These are phyloP conservation scores for Petrolisthes manimaculis DNA, from an alignment of 2,888 invertebrate species.

Conservation along the genomic window DNA sequence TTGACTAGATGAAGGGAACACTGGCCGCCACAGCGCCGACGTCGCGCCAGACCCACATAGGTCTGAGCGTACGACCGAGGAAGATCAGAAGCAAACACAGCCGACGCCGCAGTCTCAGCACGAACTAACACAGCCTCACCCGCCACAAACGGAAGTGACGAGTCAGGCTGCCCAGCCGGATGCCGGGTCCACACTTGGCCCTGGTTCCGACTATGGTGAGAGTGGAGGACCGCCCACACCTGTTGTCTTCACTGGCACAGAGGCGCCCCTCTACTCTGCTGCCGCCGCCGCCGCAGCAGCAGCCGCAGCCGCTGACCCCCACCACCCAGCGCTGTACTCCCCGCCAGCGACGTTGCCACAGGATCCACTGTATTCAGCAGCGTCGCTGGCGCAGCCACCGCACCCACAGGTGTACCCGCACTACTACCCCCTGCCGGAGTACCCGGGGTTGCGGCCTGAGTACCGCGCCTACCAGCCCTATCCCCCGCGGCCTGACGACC, in stretches of 20 bases:
- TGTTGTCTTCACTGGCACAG: slow-evolving; percentile 50
- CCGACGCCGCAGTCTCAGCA: slow-evolving; percentile 45
- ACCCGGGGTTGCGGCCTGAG: slow-evolving; percentile 60
- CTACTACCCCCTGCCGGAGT: slow-evolving; percentile 64
- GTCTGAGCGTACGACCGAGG: slow-evolving; percentile 49
- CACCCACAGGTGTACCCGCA: slow-evolving; percentile 65
- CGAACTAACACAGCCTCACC: slow-evolving; percentile 31
- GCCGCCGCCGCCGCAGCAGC: slow-evolving; percentile 37
- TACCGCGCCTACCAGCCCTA: slow-evolving; percentile 64
- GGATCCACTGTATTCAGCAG: slow-evolving; percentile 60
- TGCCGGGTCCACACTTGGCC: slow-evolving; percentile 29
- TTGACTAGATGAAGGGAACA: slow-evolving; percentile 66
- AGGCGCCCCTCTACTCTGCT: slow-evolving; percentile 44
- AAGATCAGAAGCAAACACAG: slow-evolving; percentile 48
- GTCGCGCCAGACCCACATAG: slow-evolving; percentile 36
- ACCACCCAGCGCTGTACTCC: slow-evolving; percentile 63
- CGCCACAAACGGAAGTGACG: slow-evolving; percentile 34
- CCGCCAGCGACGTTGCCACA: slow-evolving; percentile 56
- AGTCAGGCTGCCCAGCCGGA: slow-evolving; percentile 39
- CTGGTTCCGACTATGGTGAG: slow-evolving; percentile 45
- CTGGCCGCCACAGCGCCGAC: slow-evolving; percentile 66
- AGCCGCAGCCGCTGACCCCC: slow-evolving; percentile 45
- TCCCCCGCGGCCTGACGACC: slow-evolving; percentile 61
- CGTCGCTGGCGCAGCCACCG: slow-evolving; percentile 46
- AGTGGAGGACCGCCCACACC: slow-evolving; percentile 52